phyloP scores from a whole-genome alignment of 2,113 vertebrate genomes.

The Atrichornis clamosus region DNA sequence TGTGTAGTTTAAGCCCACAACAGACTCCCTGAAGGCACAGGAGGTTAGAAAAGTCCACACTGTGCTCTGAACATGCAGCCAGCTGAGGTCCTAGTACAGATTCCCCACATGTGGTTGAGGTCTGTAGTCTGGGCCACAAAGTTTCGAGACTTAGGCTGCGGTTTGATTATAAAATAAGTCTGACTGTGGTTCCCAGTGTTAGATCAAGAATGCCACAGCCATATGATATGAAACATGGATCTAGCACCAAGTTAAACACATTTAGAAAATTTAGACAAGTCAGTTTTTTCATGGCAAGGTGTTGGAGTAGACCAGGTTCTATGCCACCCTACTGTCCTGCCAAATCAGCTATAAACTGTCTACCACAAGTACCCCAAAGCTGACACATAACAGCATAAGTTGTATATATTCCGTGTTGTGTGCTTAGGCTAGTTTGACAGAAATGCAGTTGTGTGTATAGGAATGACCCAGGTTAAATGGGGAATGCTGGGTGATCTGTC shows the following conservation, averaged over 20 bases:
- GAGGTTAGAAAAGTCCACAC: neutral
- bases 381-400: neutral
- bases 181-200: neutral
- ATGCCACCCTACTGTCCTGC: neutral
- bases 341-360: neutral
- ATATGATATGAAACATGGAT: neutral
- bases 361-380: neutral
- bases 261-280: neutral
- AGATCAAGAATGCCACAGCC: neutral
- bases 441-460: neutral
- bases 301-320: neutral
- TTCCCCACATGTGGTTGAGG: neutral
- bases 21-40: neutral
- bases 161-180: neutral
- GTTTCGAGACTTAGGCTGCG: fast-evolving
- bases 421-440: neutral
- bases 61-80: neutral
- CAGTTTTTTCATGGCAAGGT: neutral
- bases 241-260: neutral
- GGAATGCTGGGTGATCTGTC: neutral
- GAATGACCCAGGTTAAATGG: neutral
- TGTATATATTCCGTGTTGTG: neutral
- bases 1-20: neutral
- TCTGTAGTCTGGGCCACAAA: neutral
- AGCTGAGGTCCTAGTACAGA: neutral